A percentile compares a stretch with the other conserved stretches of the same genome.
These are phyloP conservation scores for Periophthalmus magnuspinnatus DNA, from an alignment of 2,797 vertebrate genomes.

Conservation along the genomic window DNA sequence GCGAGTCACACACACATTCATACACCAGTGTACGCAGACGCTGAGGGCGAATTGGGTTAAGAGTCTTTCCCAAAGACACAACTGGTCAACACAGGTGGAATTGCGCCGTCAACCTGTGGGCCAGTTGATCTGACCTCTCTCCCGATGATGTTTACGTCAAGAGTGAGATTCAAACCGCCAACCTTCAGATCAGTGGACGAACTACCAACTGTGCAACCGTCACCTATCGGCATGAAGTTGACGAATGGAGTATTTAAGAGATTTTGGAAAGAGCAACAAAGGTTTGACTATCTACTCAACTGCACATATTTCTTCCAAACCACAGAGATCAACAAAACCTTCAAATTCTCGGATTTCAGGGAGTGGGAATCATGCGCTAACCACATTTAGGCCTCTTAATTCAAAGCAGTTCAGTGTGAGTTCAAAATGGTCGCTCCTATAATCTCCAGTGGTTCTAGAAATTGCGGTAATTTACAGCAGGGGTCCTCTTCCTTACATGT, in stretches of 20 bases:
- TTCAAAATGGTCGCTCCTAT: constrained; percentile 6
- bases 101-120: no score
- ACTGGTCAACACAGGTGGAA: no score
- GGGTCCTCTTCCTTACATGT: constrained; percentile 15
- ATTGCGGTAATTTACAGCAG: constrained; percentile 17
- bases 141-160: no score
- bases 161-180: no score
- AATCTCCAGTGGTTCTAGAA: not conserved
- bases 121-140: no score
- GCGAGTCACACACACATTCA: no score
- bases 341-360: constrained; percentile 8
- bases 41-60: no score
- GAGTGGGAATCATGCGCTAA: not conserved
- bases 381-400: not conserved
- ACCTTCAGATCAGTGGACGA: no score
- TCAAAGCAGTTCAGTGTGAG: constrained; percentile 18
- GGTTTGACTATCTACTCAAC: not conserved
- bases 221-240: not conserved
- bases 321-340: constrained; percentile 14
- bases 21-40: no score
- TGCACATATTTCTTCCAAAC: constrained; percentile 17
- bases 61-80: no score
- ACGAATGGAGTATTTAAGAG: no score
- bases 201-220: no score
- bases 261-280: not conserved